phyloP scores from a whole-genome alignment of 2,797 vertebrate genomes.

The Malacoctenus gilli region DNA sequence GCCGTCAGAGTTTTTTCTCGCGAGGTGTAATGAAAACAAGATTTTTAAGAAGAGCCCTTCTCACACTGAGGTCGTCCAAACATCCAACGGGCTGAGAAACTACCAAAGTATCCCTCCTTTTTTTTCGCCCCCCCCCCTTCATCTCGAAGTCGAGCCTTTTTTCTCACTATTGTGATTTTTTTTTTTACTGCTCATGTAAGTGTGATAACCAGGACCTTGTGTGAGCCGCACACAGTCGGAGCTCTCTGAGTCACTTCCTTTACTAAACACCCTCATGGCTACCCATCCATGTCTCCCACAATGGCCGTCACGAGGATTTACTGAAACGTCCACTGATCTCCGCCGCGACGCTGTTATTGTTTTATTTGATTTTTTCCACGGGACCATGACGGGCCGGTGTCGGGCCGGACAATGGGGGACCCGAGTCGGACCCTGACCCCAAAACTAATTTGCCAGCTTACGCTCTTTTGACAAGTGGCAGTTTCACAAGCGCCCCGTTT shows the following conservation, averaged over 20 bases:
- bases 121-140: no score
- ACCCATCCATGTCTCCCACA: constrained; percentile 72
- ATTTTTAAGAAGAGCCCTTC: no score
- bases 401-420: constrained; percentile 74
- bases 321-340: constrained; percentile 72
- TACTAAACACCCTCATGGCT: constrained; percentile 71
- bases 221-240: constrained; percentile 41
- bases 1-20: no score
- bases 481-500: constrained; percentile 67
- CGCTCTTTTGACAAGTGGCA: constrained; percentile 65
- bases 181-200: constrained; percentile 19
- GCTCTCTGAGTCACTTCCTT: constrained; percentile 67
- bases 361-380: constrained; percentile 80
- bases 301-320: constrained; percentile 77
- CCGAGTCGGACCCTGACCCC: constrained; percentile 70
- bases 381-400: constrained; percentile 73
- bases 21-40: no score
- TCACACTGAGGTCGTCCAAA: not conserved
- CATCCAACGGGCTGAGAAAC: not conserved
- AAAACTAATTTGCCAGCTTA: constrained; percentile 78
- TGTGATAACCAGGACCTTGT: constrained; percentile 40
- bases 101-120: not conserved
- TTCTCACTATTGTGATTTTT: constrained; percentile 12
- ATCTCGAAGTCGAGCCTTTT: constrained; percentile 4
- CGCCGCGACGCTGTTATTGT: constrained; percentile 74